Evolutionary conservation across 2,113 vertebrate species (phyloP).

Genomic region (Nipponia nippon): DNA sequence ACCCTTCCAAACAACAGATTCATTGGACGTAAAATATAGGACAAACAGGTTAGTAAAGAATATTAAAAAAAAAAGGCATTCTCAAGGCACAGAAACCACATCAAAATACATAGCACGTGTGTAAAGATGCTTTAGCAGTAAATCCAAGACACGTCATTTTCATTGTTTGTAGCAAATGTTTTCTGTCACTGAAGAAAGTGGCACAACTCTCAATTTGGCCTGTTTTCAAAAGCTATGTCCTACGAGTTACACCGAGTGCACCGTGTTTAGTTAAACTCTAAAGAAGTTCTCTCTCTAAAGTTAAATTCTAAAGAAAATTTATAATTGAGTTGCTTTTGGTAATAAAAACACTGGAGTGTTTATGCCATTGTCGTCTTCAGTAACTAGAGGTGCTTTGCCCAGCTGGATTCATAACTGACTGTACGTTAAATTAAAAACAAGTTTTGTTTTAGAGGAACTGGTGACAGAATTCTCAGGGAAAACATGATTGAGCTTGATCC

Average conservation of each 20-base stretch:
- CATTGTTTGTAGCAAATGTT: not conserved
- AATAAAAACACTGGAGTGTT: not conserved
- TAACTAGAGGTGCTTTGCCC: not conserved
- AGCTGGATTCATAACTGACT: not conserved
- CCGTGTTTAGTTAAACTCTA: not conserved
- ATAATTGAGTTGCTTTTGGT: not conserved
- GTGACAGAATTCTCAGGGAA: not conserved
- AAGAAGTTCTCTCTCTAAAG: too few relatives aligned
- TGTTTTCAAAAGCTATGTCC: not conserved
- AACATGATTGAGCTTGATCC: not conserved
- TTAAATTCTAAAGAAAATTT: not conserved
- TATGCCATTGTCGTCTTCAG: not conserved
- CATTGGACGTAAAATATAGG: accelerated
- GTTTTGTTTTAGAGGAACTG: not conserved
- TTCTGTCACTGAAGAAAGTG: not conserved
- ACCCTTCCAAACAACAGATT: not conserved
- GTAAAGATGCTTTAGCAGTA: not conserved
- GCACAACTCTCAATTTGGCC: accelerated
- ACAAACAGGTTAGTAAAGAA: not conserved
- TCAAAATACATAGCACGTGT: not conserved
- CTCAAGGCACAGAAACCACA: not conserved
- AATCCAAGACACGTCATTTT: not conserved
- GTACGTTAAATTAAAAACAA: not conserved
- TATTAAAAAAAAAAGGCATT: not conserved
- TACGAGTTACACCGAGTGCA: not conserved